Base-by-base conservation (phyloP, 2,888 invertebrate species). In the Drosophila histrio region DNA sequence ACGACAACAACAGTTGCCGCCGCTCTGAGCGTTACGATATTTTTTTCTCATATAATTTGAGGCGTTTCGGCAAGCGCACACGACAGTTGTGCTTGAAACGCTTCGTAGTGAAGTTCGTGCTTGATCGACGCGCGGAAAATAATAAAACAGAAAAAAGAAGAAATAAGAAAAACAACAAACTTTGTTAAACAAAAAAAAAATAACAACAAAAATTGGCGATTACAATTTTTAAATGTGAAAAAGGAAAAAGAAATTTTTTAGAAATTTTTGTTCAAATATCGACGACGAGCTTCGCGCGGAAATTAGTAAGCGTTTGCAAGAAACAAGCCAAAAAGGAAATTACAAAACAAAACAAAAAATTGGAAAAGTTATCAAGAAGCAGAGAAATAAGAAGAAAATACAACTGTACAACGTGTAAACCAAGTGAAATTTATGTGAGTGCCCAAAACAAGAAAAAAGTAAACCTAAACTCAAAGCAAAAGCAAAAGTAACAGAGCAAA, bases 31-130 rank as follows among this genome's bases (percentile, higher is more conserved):
- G 44, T 1, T 47, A 52, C 47, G 44, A 32, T 41, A 38, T 24
- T 38, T 36, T 53, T 63, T 54, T 54, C 74, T 62, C 54, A 72
- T 88, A 84, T 89, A 86, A 79, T 87, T 78, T 67, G 62, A 70
- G 69, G 78, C 67, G 79, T 49, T 70, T 65, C 59, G 79, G 59
- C 58, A 62, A 67, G 58, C 72, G 72, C 72, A 80, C 81, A 79
- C 79, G 83, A 82, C 90, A 91, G 91, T 91, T 91, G 90, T 90
- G 90, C 89, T 90, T 89, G 79, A 87, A 90, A 90, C 90, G 91
- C 88, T 89, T 81, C 86, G 79, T 78, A 89, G 91, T 89, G 84
- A 88, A 89, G 91, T 90, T 90, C 91, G 87, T 86, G 81, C 67
- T 70, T 59, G 75, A 75, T 69, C 78, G 74, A 47, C 72, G 77